These are phyloP conservation scores for Nothocercus nigrocapillus DNA, from an alignment of 2,113 vertebrate genomes.

Conservation along the genomic window DNA sequence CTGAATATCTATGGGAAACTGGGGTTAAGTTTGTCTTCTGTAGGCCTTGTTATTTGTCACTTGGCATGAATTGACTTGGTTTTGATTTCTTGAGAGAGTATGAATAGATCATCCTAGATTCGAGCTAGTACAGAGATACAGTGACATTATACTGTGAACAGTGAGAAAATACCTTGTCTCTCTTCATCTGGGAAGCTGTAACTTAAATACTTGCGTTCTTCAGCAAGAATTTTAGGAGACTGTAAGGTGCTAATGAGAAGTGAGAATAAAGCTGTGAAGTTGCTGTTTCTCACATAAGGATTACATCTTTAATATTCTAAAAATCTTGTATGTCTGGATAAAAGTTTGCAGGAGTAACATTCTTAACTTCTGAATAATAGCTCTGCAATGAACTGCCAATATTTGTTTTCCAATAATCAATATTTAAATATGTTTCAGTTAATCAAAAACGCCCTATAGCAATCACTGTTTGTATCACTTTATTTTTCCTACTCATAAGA, in stretches of 20 bases:
- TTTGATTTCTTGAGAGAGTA: neutral
- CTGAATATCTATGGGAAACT: neutral
- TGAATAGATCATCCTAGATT: neutral
- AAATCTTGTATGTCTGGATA: neutral
- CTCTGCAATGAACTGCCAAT: neutral
- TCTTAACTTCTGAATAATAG: neutral
- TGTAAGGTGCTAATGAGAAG: neutral
- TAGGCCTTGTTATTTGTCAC: neutral
- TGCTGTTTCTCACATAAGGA: neutral
- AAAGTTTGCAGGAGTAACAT: neutral
- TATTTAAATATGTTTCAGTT: neutral
- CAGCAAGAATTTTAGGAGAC: slow-evolving; percentile 9
- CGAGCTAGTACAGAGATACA: neutral
- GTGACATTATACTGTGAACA: neutral
- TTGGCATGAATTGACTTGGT: neutral
- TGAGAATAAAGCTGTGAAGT: slow-evolving; percentile 50
- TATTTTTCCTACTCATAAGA: neutral
- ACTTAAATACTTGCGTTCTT: neutral
- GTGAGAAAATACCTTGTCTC: neutral
- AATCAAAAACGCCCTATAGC: neutral
- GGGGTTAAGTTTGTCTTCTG: neutral
- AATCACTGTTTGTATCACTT: neutral
- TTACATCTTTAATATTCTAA: neutral
- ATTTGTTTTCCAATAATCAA: neutral
- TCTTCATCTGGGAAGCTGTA: neutral